Conservation (phyloP, 2,888 invertebrate genomes). For the Camptogramma bilineatum region DNA sequence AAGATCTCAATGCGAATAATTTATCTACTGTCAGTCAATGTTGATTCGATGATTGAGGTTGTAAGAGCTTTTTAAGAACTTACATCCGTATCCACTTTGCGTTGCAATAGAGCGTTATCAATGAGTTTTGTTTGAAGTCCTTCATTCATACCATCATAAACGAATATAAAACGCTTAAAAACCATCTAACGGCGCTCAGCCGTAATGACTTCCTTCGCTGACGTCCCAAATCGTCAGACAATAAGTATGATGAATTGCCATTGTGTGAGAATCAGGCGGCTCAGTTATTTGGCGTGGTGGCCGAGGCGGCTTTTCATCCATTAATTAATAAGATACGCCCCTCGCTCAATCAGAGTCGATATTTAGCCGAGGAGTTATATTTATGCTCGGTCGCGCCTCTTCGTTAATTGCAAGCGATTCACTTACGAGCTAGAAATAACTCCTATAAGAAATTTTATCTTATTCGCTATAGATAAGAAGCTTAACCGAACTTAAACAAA, state of each 20-base stretch:
- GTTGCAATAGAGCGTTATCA: slow-evolving; percentile 38
- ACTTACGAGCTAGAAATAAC: slow-evolving; percentile 69
- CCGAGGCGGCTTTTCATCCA: slow-evolving; percentile 75
- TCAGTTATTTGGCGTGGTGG: slow-evolving; percentile 71
- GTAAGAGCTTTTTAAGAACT: slow-evolving; percentile 53
- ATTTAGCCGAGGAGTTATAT: slow-evolving; percentile 74
- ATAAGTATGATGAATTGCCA: slow-evolving; percentile 80
- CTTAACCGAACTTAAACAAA: not conserved
- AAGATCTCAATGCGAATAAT: slow-evolving; percentile 68
- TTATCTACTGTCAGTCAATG: slow-evolving; percentile 64
- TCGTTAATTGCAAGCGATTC: slow-evolving; percentile 75
- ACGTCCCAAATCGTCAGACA: slow-evolving; percentile 81
- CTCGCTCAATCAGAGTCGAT: slow-evolving; percentile 75
- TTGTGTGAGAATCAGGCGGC: slow-evolving; percentile 76
- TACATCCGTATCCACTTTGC: slow-evolving; percentile 52
- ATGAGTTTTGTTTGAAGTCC: slow-evolving; percentile 56
- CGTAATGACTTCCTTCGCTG: slow-evolving; percentile 81
- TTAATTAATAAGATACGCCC: slow-evolving; percentile 82
- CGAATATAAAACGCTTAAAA: slow-evolving; percentile 63
- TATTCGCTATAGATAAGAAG: not conserved
- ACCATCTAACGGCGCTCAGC: slow-evolving; percentile 63
- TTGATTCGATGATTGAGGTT: slow-evolving; percentile 58
- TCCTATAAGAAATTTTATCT: slow-evolving; percentile 48
- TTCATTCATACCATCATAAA: slow-evolving; percentile 63
- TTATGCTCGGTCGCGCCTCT: slow-evolving; percentile 75